Evolutionary conservation across 64 coral and sea anemone genomes (phyloP).

Genomic region (Pocillopora verrucosa): DNA sequence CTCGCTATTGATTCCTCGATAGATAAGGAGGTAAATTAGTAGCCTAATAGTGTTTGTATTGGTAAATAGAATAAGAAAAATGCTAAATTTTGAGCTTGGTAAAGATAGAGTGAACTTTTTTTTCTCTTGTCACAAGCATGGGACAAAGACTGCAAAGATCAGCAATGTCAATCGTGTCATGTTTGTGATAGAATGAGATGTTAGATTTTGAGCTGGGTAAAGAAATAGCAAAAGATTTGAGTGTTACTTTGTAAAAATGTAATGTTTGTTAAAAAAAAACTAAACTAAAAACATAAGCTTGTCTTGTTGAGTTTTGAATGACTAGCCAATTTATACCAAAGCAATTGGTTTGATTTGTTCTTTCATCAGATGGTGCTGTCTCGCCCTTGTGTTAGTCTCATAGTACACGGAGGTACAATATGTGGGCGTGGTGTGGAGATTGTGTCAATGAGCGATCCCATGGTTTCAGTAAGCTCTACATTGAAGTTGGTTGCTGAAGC

Average conservation of each 20-base stretch:
- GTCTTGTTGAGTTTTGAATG: not conserved
- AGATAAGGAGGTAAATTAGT: no score
- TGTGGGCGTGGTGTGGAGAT: slow-evolving; percentile 38
- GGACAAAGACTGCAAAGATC: not conserved
- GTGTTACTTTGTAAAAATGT: no score
- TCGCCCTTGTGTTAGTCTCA: slow-evolving; percentile 3
- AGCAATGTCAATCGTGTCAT: no score
- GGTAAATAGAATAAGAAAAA: not conserved
- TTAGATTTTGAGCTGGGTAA: no score
- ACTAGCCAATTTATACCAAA: not conserved
- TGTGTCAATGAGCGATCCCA: not conserved
- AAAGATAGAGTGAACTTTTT: no score
- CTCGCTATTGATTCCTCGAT: no score
- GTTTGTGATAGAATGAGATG: no score
- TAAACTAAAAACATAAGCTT: no score
- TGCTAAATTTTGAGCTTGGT: no score
- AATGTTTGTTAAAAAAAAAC: no score
- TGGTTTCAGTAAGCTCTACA: slow-evolving; percentile 1
- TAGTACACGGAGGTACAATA: slow-evolving; percentile 25
- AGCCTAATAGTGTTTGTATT: no score
- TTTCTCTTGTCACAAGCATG: not conserved
- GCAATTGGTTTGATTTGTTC: not conserved
- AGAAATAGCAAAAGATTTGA: no score
- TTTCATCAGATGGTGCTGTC: not conserved
- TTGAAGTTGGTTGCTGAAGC: not conserved